Percentiles rank a stretch among this genome's conserved stretches.
phyloP scores from a whole-genome alignment of 2,888 invertebrate species.

The Coelopa pilipes region DNA sequence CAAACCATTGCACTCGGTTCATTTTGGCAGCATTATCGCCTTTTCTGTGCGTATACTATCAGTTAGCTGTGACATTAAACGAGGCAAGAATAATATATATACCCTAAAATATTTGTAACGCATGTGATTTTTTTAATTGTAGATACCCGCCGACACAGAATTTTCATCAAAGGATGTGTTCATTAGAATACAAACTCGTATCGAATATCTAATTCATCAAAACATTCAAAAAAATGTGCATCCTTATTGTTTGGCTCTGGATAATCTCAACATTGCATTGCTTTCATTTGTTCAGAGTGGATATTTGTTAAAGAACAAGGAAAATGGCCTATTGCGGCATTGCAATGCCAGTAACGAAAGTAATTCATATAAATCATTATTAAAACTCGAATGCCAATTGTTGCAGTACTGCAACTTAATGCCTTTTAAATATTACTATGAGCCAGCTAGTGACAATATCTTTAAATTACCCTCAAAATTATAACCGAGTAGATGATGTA shows the following conservation, averaged over 20 bases:
- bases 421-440: constrained; percentile 62
- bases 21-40: constrained; percentile 73
- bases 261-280: constrained; percentile 72
- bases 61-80: constrained; percentile 68
- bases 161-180: constrained; percentile 70
- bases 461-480: constrained; percentile 58
- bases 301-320: constrained; percentile 55
- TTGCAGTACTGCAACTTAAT: constrained; percentile 61
- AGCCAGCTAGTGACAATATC: constrained; percentile 50
- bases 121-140: constrained; percentile 30
- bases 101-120: background rate
- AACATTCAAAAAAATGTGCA: constrained; percentile 67
- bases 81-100: constrained; percentile 66
- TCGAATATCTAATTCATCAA: constrained; percentile 69
- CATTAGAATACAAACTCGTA: constrained; percentile 71
- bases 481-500: constrained; percentile 52
- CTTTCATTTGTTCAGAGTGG: constrained; percentile 68
- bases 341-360: constrained; percentile 30
- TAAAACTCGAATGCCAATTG: constrained; percentile 53
- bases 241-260: constrained; percentile 81
- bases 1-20: constrained; percentile 63
- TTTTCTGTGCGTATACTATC: constrained; percentile 74
- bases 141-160: constrained; percentile 40
- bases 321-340: constrained; percentile 52
- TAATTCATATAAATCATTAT: constrained; percentile 44